Conservation (phyloP, 1,140 invertebrate species). For the Zaprionus taronus region DNA sequence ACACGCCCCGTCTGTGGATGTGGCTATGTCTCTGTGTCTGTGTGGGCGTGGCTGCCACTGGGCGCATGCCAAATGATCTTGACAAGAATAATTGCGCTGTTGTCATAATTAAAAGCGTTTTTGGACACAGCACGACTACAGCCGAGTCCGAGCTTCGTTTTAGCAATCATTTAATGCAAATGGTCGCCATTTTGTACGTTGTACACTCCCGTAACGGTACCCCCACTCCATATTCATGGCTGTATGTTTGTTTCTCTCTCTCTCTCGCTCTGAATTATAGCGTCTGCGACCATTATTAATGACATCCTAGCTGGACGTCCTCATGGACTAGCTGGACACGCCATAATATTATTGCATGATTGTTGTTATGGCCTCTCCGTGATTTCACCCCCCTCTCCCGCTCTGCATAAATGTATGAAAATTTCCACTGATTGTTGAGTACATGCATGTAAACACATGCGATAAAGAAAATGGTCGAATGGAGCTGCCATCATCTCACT, state of each 20-base stretch:
- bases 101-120: conserved; percentile 81
- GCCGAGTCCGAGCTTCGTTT: conserved; percentile 57
- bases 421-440: conserved; percentile 68
- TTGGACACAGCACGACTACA: conserved; percentile 48
- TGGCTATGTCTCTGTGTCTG: not conserved
- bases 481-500: not conserved
- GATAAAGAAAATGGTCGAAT: conserved; percentile 5
- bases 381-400: conserved; percentile 43
- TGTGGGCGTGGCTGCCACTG: conserved; percentile 43
- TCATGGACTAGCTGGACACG: conserved; percentile 36
- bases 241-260: not conserved
- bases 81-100: conserved; percentile 83
- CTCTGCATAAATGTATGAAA: conserved; percentile 76
- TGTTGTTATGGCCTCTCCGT: conserved; percentile 78
- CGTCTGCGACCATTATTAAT: conserved; percentile 80
- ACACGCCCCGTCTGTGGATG: conserved; percentile 7
- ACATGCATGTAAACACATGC: conserved; percentile 71
- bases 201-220: conserved; percentile 63
- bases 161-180: conserved; percentile 82
- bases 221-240: not conserved
- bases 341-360: conserved; percentile 80
- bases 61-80: conserved; percentile 73
- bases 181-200: conserved; percentile 80
- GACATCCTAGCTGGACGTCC: conserved; percentile 50
- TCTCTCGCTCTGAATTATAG: conserved; percentile 62